phyloP scores from a whole-genome alignment of 2,113 vertebrate species.

The Noctilio leporinus region DNA sequence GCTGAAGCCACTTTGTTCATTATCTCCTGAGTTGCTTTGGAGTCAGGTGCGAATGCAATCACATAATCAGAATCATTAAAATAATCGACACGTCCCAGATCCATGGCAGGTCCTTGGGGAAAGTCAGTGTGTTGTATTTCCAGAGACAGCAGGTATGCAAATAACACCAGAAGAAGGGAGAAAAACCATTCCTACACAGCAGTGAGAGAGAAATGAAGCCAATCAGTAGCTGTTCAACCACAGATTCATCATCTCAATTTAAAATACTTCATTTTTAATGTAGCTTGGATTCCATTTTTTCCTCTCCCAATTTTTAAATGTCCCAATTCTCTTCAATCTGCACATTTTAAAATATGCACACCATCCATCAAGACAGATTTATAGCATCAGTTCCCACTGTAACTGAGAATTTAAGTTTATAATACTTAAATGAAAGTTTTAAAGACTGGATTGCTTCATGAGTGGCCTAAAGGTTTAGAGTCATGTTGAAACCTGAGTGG shows the following conservation, averaged over 20 bases:
- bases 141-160: slow-evolving; percentile 4
- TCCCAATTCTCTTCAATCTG: background rate
- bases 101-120: slow-evolving; percentile 1
- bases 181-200: slow-evolving; percentile 70
- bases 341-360: background rate
- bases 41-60: slow-evolving; percentile 62
- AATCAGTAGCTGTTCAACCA: background rate
- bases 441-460: background rate
- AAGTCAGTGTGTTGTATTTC: background rate
- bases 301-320: background rate
- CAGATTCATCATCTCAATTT: too few relatives aligned
- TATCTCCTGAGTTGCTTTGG: slow-evolving; percentile 55
- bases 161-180: slow-evolving; percentile 54
- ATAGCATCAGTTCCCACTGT: background rate
- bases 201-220: background rate
- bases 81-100: slow-evolving; percentile 61
- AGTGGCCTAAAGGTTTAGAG: background rate
- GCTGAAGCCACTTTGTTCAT: slow-evolving; percentile 69
- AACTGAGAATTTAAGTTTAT: background rate
- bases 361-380: background rate
- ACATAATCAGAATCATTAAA: slow-evolving; percentile 49
- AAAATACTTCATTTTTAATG: background rate
- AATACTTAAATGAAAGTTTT: background rate
- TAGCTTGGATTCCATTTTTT: background rate
- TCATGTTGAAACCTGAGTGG: background rate